A percentile compares a stretch with the other conserved stretches of the same genome.
phyloP scores from a whole-genome alignment of 1,140 invertebrate genomes.

The Eufriesea mexicana region DNA sequence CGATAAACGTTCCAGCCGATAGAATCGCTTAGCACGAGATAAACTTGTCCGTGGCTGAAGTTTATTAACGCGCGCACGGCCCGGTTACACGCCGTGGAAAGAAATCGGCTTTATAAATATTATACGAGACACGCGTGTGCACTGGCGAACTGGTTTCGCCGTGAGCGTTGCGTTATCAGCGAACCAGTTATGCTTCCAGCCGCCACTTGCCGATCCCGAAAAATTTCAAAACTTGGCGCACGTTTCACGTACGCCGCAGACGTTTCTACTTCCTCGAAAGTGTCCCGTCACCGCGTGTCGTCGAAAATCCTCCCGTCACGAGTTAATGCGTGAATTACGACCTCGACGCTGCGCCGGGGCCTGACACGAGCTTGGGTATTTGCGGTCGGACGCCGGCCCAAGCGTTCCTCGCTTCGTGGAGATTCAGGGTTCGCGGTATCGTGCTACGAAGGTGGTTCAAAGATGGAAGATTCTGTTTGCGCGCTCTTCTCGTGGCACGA shows the following conservation, averaged over 20 bases:
- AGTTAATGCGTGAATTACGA: not conserved
- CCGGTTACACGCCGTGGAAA: slow-evolving; percentile 1
- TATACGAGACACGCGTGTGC: slow-evolving; percentile 19
- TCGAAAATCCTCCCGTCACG: not conserved
- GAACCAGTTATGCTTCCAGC: slow-evolving; percentile 18
- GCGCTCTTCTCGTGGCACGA: too few species aligned
- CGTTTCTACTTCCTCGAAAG: slow-evolving; percentile 15
- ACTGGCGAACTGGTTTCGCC: slow-evolving; percentile 35
- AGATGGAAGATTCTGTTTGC: too few species aligned
- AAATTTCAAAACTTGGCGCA: slow-evolving; percentile 26
- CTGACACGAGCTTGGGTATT: too few species aligned
- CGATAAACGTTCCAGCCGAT: slow-evolving; percentile 1
- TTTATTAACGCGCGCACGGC: slow-evolving; percentile 40
- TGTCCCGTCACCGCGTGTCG: not conserved
- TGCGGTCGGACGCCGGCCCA: too few species aligned
- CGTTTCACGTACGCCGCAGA: not conserved
- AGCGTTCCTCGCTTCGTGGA: too few species aligned
- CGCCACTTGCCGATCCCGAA: not conserved
- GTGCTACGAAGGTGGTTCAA: too few species aligned
- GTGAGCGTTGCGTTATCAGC: slow-evolving; percentile 37
- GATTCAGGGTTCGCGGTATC: too few species aligned
- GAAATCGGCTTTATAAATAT: slow-evolving; percentile 48
- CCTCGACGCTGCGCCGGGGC: not conserved
- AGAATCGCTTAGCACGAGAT: slow-evolving; percentile 25
- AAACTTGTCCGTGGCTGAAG: slow-evolving; percentile 24